Evolutionary conservation across 2,113 vertebrate genomes (phyloP), one percentile per base, ranked within the genome.

Genomic region (Mesitornis unicolor): DNA sequence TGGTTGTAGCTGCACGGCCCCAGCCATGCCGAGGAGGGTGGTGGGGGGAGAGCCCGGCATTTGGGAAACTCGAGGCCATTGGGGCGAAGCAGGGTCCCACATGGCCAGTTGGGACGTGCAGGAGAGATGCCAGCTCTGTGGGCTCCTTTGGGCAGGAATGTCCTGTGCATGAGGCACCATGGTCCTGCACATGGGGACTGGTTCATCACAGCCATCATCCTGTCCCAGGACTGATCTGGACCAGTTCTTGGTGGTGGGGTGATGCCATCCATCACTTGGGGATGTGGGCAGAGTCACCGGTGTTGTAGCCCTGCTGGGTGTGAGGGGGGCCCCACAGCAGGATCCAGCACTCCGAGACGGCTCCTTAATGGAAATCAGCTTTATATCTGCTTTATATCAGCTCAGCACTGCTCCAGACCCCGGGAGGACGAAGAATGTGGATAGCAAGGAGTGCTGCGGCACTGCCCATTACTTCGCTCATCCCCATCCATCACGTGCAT

Each of bases 1-100:
- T 97, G 97, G 93, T 97, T 97, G 92, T 87, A 92, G 90, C 95
- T 97, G 92, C 94, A 88, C 88, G 95, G 95, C 95, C 93, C 93
- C 96, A 84, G 93, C 84, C 67, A 2, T 91, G 93, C 83, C 15
- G 91, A 91, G 84, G 95, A 93, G 83, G 95, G 94, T 91, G 92
- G 95, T 0, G 83, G 90, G 91, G 92, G 89, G 80, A 89, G 93
- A 38, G 67, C 83, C 60, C 70, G 3, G 47, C 47, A 40, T 42
- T 91, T 56, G 28, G 95, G 91, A 92, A 95, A 67, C 80, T 69
- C 5, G 4, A 90, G 83, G 76, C 75, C 47, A 28, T 54, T 74
- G 53, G 73, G 86, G 75, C 1, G 0, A 68, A 79, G 28, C 1
- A 0, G 42, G 84, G 87, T 76, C 15, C 61, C 0, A 0, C 0